Conservation (phyloP, 2,888 invertebrate genomes). For the Plemyria rubiginata region DNA sequence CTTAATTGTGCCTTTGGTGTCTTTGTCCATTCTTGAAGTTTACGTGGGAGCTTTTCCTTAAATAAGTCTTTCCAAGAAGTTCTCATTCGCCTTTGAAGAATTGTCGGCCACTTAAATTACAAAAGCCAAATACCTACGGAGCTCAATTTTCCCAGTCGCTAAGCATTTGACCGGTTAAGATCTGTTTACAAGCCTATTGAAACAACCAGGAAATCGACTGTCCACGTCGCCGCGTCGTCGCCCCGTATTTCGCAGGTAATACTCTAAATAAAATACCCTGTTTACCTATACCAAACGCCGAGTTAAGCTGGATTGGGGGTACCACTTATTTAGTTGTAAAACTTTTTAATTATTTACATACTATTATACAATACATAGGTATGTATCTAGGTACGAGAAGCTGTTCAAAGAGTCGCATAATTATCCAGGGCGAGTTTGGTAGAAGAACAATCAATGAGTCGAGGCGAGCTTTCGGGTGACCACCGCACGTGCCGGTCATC, state of each 20-base stretch:
- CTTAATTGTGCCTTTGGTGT: background rate
- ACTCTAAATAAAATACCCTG: constrained; percentile 14
- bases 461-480: constrained; percentile 18
- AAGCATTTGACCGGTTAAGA: constrained; percentile 25
- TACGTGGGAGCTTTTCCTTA: constrained; percentile 17
- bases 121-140: constrained; percentile 30
- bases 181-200: constrained; percentile 26
- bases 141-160: constrained; percentile 18
- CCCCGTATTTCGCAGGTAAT: constrained; percentile 18
- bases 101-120: constrained; percentile 24
- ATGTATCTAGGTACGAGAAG: background rate
- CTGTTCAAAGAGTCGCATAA: constrained; percentile 6
- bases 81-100: constrained; percentile 13
- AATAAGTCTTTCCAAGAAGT: constrained; percentile 1
- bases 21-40: background rate
- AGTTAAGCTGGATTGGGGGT: constrained; percentile 7
- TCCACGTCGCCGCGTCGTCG: constrained; percentile 11
- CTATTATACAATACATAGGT: too few species aligned
- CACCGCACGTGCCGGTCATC: constrained; percentile 30
- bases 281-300: constrained; percentile 2
- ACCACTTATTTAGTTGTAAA: too few species aligned
- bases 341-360: too few species aligned
- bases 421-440: constrained; percentile 4
- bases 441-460: constrained; percentile 16
- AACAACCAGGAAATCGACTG: constrained; percentile 22